Percentiles rank a stretch among this genome's conserved stretches.
These are phyloP conservation scores for Drosophila pectinifera DNA, from an alignment of 1,140 invertebrate species.

Conservation along the genomic window DNA sequence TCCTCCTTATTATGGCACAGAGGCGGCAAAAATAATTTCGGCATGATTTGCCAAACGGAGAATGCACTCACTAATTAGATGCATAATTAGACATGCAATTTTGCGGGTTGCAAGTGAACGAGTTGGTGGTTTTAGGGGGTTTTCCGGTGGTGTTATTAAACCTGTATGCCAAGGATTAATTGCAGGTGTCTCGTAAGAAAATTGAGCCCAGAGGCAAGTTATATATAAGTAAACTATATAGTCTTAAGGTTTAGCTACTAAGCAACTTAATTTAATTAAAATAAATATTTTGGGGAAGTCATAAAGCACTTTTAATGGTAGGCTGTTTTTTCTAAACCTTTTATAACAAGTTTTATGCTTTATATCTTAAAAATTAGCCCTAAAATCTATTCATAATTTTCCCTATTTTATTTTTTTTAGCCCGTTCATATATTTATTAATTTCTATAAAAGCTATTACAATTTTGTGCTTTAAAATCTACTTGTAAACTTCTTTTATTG, in stretches of 20 bases:
- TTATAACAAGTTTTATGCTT: no score
- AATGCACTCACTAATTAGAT: conserved; percentile 75
- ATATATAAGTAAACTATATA: neutral
- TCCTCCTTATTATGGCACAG: conserved; percentile 57
- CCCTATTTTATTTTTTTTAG: no score
- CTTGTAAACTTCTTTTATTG: no score
- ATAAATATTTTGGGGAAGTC: no score
- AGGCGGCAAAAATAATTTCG: conserved; percentile 69
- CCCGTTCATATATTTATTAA: no score
- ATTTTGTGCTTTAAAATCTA: no score
- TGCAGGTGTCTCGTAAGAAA: conserved; percentile 4
- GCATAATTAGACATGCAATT: conserved; percentile 72
- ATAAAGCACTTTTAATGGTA: no score
- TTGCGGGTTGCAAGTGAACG: neutral
- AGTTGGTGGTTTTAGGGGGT: neutral
- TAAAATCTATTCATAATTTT: no score
- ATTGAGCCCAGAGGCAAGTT: neutral
- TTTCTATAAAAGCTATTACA: neutral
- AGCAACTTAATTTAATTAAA: neutral
- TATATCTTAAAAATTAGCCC: no score
- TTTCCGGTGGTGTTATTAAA: neutral
- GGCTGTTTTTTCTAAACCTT: no score
- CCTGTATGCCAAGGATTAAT: conserved; percentile 1
- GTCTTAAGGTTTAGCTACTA: no score
- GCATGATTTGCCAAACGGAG: conserved; percentile 65